Conservation (phyloP, 2,888 invertebrate species). For the Molanna angustata region DNA sequence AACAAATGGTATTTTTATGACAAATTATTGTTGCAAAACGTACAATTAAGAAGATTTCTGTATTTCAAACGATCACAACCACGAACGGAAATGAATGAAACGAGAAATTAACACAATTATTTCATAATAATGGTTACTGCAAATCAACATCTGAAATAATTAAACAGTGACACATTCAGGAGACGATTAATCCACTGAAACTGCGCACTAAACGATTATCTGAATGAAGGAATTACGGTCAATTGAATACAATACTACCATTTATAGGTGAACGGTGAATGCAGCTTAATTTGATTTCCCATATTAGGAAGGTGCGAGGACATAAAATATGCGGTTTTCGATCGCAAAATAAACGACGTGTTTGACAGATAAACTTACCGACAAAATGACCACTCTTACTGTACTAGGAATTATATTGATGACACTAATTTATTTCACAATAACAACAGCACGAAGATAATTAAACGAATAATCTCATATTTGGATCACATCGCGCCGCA, state of each 20-base stretch:
- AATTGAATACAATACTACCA: conserved; percentile 13
- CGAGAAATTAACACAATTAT: too few species aligned
- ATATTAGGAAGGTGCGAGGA: conserved; percentile 25
- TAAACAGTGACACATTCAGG: conserved; percentile 20
- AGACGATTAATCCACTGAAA: conserved; percentile 14
- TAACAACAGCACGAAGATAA: conserved; percentile 12
- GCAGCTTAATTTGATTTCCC: conserved; percentile 14
- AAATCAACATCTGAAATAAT: too few species aligned
- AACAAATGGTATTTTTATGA: too few species aligned
- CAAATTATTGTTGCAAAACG: too few species aligned
- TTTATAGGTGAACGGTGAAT: conserved; percentile 11
- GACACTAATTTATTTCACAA: too few species aligned
- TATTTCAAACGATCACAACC: too few species aligned
- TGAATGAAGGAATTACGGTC: conserved; percentile 2
- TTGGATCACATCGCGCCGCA: conserved; percentile 23
- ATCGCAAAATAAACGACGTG: conserved; percentile 11
- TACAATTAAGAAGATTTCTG: too few species aligned
- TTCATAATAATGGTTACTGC: too few species aligned
- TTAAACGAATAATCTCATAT: conserved; percentile 4
- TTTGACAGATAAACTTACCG: conserved; percentile 24
- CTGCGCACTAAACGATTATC: conserved; percentile 18
- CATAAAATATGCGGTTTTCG: conserved; percentile 5
- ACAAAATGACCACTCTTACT: not conserved
- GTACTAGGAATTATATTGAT: conserved; percentile 1
- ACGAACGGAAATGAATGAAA: too few species aligned